Percentiles rank a stretch among this genome's conserved stretches.
Conservation (phyloP, 2,113 vertebrate species). For the Cheilinus undulatus region DNA sequence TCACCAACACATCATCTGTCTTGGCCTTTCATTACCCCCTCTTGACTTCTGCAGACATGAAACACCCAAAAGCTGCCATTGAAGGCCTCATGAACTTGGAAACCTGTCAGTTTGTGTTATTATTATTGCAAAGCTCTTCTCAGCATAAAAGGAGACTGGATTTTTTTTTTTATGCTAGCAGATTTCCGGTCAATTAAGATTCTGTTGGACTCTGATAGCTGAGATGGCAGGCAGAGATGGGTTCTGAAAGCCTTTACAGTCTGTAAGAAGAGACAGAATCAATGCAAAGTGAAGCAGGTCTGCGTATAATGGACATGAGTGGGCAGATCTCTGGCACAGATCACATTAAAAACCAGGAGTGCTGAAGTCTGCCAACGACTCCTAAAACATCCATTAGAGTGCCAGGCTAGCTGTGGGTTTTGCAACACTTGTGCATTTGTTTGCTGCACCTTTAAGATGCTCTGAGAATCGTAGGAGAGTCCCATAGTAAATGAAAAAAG, state of each 20-base stretch:
- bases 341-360: constrained; percentile 50
- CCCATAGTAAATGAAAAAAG: too few species aligned
- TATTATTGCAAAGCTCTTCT: constrained; percentile 7
- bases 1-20: constrained; percentile 18
- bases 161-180: constrained; percentile 5
- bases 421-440: constrained; percentile 43
- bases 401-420: constrained; percentile 54
- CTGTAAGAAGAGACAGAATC: constrained; percentile 72
- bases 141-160: constrained; percentile 1
- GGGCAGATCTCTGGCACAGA: constrained; percentile 54
- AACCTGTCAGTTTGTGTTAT: not conserved
- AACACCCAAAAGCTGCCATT: constrained; percentile 24
- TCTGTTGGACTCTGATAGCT: constrained; percentile 58
- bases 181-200: constrained; percentile 57
- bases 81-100: constrained; percentile 10
- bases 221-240: constrained; percentile 50
- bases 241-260: constrained; percentile 60
- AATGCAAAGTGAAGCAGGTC: constrained; percentile 59
- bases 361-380: constrained; percentile 60
- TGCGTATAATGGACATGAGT: constrained; percentile 69
- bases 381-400: constrained; percentile 66
- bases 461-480: too few species aligned
- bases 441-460: constrained; percentile 11
- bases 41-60: constrained; percentile 30
- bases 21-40: constrained; percentile 52